Evolutionary conservation across 1,140 invertebrate species (phyloP).

Genomic region (Meloidogyne exigua): DNA sequence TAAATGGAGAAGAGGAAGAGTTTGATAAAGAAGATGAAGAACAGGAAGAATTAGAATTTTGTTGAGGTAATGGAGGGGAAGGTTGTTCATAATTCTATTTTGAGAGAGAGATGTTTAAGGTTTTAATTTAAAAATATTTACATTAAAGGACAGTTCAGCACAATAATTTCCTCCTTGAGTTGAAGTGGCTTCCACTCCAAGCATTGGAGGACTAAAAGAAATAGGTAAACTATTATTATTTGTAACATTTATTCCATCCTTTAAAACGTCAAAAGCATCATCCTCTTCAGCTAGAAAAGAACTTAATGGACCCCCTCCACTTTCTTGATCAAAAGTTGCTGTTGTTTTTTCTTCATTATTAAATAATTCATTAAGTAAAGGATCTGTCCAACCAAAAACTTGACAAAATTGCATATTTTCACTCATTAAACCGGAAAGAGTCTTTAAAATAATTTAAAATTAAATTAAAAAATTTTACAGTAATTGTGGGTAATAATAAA

Average conservation of each 20-base stretch:
- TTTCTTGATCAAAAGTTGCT: slow-evolving; percentile 8
- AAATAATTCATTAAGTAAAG: slow-evolving; percentile 58
- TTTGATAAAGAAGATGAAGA: background rate
- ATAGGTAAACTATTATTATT: background rate
- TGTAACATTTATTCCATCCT: background rate
- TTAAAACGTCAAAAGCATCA: slow-evolving; percentile 11
- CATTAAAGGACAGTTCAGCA: slow-evolving; percentile 31
- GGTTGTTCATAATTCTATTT: background rate
- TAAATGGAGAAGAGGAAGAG: slow-evolving; percentile 15
- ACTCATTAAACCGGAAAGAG: slow-evolving; percentile 58
- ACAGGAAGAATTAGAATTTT: too few species aligned
- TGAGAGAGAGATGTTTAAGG: background rate
- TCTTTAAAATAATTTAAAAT: slow-evolving; percentile 38
- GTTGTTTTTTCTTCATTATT: slow-evolving; percentile 46
- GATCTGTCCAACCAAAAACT: slow-evolving; percentile 58
- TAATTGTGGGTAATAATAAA: slow-evolving; percentile 53
- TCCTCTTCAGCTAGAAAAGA: background rate
- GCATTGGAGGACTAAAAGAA: slow-evolving; percentile 22
- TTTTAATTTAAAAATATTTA: slow-evolving; percentile 12
- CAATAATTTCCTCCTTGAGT: background rate
- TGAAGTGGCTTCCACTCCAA: background rate
- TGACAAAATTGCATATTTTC: slow-evolving; percentile 64
- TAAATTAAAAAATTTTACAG: slow-evolving; percentile 35
- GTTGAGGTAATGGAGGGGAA: background rate
- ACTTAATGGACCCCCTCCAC: background rate